Percentiles rank a stretch among this genome's conserved stretches.
These are phyloP conservation scores for Ophion ventricosus DNA, from an alignment of 2,888 invertebrate genomes.

Conservation along the genomic window DNA sequence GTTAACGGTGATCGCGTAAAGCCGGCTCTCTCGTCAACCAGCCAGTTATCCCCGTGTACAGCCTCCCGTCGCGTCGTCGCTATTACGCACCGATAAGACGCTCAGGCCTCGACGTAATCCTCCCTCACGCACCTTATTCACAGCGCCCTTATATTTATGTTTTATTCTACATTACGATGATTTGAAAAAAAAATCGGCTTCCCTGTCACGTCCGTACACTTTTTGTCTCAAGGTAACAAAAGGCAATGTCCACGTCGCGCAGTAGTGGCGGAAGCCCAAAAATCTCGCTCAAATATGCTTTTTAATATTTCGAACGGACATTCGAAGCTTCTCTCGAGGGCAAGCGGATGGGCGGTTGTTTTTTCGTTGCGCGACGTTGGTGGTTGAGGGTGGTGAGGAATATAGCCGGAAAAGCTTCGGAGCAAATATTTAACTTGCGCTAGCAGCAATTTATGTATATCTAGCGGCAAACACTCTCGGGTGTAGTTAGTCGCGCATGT, in stretches of 20 bases:
- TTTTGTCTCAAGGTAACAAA: no score
- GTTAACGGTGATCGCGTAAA: conserved; percentile 47
- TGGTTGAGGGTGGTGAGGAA: neutral
- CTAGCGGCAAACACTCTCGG: conserved; percentile 70
- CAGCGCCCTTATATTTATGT: neutral
- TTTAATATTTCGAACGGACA: neutral
- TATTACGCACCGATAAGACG: conserved; percentile 4
- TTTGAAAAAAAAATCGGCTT: no score
- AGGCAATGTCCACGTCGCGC: no score
- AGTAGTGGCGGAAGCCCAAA: neutral
- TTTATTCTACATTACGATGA: neutral
- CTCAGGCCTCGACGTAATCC: neutral
- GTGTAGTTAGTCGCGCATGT: conserved; percentile 70
- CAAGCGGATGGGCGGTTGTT: neutral
- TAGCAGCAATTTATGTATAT: conserved; percentile 71
- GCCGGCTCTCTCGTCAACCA: conserved; percentile 33
- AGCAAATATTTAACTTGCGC: conserved; percentile 71
- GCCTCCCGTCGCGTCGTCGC: neutral
- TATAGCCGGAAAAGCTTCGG: conserved; percentile 63
- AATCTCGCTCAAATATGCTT: neutral
- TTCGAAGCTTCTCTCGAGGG: neutral
- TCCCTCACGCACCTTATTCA: neutral
- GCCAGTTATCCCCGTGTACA: conserved; percentile 15
- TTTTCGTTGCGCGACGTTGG: neutral
- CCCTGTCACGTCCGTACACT: no score